Conservation (phyloP, 2,888 invertebrate species). For the Clostera curtula region DNA sequence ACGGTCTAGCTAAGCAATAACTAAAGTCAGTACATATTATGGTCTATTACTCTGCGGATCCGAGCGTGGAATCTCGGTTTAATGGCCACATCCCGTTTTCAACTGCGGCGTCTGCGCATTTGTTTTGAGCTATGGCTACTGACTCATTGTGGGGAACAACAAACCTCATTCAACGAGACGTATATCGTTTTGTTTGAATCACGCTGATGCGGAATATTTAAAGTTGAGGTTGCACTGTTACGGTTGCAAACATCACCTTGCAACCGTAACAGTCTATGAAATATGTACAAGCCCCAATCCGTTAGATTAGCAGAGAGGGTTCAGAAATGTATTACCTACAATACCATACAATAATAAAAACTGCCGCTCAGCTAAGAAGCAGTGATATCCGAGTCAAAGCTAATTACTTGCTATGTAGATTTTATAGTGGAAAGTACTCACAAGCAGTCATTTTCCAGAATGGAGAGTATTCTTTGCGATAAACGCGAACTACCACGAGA, state of each 20-base stretch:
- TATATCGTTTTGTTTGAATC: conserved; percentile 42
- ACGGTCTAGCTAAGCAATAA: not conserved
- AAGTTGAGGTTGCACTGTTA: too few relatives aligned
- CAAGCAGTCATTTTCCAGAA: conserved; percentile 58
- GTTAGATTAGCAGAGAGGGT: too few relatives aligned
- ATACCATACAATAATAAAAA: too few relatives aligned
- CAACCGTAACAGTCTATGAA: too few relatives aligned
- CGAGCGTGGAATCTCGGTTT: conserved; percentile 61
- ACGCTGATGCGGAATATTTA: conserved; percentile 32
- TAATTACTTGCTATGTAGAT: not conserved
- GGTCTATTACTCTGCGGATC: conserved; percentile 27
- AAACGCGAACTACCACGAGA: conserved; percentile 78
- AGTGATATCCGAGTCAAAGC: too few relatives aligned
- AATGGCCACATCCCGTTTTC: conserved; percentile 69
- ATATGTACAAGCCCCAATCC: too few relatives aligned
- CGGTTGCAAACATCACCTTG: too few relatives aligned
- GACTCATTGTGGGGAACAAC: conserved; percentile 60
- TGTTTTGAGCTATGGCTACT: conserved; percentile 54
- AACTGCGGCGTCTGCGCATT: conserved; percentile 55
- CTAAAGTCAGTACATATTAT: conserved; percentile 12
- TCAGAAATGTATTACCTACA: too few relatives aligned
- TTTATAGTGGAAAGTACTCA: not conserved
- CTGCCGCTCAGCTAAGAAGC: too few relatives aligned
- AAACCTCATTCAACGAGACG: conserved; percentile 50
- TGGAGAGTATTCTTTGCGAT: conserved; percentile 75